Evolutionary conservation across 2,797 vertebrate species (phyloP).

Genomic region (Anguilla marmorata): DNA sequence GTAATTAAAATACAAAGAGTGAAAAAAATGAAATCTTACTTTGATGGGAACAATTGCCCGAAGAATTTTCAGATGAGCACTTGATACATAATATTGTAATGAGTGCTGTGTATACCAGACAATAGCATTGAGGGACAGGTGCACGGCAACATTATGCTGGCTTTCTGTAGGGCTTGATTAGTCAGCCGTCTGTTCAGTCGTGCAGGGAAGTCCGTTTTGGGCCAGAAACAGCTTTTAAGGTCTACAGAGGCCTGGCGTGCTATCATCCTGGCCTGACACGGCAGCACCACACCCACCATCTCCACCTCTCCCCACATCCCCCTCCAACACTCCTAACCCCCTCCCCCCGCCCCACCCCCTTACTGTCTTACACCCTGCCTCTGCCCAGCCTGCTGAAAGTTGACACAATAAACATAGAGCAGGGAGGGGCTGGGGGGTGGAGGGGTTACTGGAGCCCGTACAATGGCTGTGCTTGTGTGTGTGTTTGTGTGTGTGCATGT

Average conservation of each 20-base stretch:
- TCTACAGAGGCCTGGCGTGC: slow-evolving; percentile 5
- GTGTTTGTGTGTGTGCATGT: not conserved
- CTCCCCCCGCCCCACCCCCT: not conserved
- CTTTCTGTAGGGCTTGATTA: slow-evolving; percentile 39
- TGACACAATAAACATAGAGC: slow-evolving; percentile 24
- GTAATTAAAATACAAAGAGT: slow-evolving; percentile 20
- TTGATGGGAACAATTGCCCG: slow-evolving; percentile 26
- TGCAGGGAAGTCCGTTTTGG: slow-evolving; percentile 29
- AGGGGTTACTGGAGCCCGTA: not conserved
- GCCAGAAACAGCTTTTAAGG: slow-evolving; percentile 2
- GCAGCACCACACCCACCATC: not conserved
- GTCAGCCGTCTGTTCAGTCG: slow-evolving; percentile 34
- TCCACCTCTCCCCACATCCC: not conserved
- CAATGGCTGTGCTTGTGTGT: not conserved
- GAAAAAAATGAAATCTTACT: not conserved
- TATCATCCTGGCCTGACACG: not conserved
- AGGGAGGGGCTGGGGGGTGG: not conserved
- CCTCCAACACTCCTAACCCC: not conserved
- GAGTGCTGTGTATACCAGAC: slow-evolving; percentile 29
- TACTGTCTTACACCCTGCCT: not conserved
- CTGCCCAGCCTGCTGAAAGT: slow-evolving; percentile 14
- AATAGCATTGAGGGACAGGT: slow-evolving; percentile 34
- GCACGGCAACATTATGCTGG: slow-evolving; percentile 30
- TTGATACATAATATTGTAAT: slow-evolving; percentile 29
- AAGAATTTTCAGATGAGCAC: slow-evolving; percentile 20